Conservation (phyloP, 2,888 invertebrate species). For the Tenthredo mesomela region DNA sequence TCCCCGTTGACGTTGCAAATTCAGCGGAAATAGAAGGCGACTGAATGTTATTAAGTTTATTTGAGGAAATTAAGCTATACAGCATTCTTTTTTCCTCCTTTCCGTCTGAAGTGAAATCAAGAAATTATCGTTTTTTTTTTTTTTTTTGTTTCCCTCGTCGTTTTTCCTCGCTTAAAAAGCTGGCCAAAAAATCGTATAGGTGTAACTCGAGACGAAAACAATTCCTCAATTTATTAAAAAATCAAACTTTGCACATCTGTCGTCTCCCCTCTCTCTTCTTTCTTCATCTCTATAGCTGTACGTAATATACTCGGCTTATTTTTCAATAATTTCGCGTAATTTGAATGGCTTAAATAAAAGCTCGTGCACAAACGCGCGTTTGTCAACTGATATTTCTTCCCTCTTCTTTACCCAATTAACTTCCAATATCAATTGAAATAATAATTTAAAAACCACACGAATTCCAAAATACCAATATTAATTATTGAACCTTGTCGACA, state of each 20-base stretch:
- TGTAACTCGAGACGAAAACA: neutral
- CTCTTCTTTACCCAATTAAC: neutral
- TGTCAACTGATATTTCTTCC: neutral
- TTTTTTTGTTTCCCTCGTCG: neutral
- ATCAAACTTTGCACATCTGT: neutral
- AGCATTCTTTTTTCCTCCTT: neutral
- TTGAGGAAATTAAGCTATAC: neutral
- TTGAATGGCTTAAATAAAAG: neutral
- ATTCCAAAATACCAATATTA: neutral
- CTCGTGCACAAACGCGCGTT: neutral
- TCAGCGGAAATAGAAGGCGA: slow-evolving; percentile 6
- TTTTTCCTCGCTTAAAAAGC: neutral
- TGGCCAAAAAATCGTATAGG: neutral
- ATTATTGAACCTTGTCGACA: neutral
- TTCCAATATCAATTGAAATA: slow-evolving; percentile 20
- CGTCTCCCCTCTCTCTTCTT: neutral
- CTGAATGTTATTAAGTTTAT: neutral
- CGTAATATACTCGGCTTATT: neutral
- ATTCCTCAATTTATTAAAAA: neutral
- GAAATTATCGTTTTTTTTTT: neutral
- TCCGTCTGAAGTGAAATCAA: neutral
- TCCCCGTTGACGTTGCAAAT: slow-evolving; percentile 32
- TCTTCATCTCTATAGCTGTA: neutral
- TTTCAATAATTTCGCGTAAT: neutral
- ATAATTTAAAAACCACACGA: neutral